These are phyloP conservation scores for Aporophyla lueneburgensis DNA, from an alignment of 2,888 invertebrate genomes.

Conservation along the genomic window DNA sequence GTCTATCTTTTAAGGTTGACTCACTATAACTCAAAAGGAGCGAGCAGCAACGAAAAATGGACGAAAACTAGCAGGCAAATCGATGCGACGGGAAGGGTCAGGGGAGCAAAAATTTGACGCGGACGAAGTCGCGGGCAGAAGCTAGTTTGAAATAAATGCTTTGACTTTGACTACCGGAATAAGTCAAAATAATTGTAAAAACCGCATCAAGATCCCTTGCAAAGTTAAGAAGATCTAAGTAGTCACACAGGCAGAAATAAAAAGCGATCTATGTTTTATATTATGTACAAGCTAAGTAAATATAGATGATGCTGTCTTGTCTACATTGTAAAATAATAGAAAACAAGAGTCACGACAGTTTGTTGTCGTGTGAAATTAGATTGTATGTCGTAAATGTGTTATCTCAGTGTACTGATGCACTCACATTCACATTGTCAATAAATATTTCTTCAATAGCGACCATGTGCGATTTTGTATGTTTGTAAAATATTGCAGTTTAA, in stretches of 20 bases:
- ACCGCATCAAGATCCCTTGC: background rate
- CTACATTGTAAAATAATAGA: background rate
- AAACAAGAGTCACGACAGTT: background rate
- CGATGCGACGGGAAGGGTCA: too few relatives aligned
- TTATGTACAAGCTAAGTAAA: background rate
- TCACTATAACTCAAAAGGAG: too few relatives aligned
- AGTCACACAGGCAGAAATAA: too few relatives aligned
- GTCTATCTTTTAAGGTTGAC: too few relatives aligned
- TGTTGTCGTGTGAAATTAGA: conserved; percentile 6
- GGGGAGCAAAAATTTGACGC: too few relatives aligned
- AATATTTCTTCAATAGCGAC: conserved; percentile 1
- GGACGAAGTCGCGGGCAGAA: too few relatives aligned
- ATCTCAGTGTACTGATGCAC: background rate
- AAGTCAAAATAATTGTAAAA: background rate
- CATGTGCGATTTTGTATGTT: conserved; percentile 12
- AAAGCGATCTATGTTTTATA: background rate
- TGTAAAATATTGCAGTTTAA: background rate
- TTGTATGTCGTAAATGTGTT: conserved; percentile 10
- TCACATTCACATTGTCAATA: background rate
- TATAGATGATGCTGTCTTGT: background rate
- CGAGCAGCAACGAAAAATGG: too few relatives aligned
- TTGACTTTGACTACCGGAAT: too few relatives aligned
- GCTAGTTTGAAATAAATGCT: too few relatives aligned
- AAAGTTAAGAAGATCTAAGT: background rate
- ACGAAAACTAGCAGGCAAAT: too few relatives aligned